Conservation (phyloP, 2,797 vertebrate species). For the Synaphobranchus kaupii region DNA sequence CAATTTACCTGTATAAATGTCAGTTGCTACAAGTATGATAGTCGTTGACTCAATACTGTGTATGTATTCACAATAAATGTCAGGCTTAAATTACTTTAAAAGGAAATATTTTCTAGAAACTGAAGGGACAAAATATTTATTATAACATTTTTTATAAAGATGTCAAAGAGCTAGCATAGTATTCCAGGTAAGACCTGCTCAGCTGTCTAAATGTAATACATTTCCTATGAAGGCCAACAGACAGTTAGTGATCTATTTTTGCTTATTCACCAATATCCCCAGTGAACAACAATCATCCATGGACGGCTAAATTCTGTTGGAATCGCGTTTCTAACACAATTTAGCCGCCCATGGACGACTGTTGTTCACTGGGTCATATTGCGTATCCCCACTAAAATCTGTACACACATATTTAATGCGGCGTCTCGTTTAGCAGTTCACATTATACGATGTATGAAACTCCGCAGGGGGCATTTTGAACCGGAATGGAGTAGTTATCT, state of each 20-base stretch:
- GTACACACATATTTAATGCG: background rate
- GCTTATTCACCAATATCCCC: background rate
- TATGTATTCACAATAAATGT: background rate
- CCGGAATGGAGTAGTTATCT: background rate
- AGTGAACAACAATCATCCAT: too few relatives aligned
- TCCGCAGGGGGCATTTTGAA: background rate
- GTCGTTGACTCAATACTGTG: background rate
- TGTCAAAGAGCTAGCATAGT: background rate
- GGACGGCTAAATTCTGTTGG: too few relatives aligned
- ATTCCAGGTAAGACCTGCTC: background rate
- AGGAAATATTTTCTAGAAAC: background rate
- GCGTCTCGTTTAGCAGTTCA: conserved; percentile 1
- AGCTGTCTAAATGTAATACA: background rate
- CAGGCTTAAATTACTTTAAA: background rate
- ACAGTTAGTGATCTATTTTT: background rate
- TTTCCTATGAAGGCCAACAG: background rate
- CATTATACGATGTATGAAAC: conserved; percentile 1
- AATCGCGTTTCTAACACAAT: too few relatives aligned
- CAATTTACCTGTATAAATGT: background rate
- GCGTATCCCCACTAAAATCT: background rate
- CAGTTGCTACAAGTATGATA: background rate
- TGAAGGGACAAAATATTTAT: background rate
- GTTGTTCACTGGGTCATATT: background rate
- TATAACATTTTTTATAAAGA: background rate
- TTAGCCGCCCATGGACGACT: too few relatives aligned